phyloP scores from a whole-genome alignment of 2,888 invertebrate genomes.

The Podotricha telesiphe region DNA sequence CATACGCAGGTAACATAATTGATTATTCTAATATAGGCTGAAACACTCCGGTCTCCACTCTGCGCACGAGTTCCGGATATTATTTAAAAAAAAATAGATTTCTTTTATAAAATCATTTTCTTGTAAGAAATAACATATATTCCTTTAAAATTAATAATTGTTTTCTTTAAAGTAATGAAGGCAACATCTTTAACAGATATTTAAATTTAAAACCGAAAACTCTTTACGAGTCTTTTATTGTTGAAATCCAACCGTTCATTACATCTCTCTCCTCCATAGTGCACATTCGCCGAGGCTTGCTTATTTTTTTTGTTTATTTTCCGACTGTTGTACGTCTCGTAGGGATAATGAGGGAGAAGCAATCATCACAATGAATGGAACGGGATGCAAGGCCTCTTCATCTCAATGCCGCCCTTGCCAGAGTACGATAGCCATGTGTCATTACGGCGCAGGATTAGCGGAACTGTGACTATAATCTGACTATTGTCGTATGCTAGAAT shows the following conservation, averaged over 20 bases:
- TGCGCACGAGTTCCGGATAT: too few relatives aligned
- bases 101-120: too few relatives aligned
- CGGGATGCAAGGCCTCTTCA: slow-evolving; percentile 58
- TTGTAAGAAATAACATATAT: too few relatives aligned
- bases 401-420: slow-evolving; percentile 62
- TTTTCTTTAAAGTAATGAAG: neutral
- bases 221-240: slow-evolving; percentile 27
- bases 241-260: slow-evolving; percentile 27
- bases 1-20: too few relatives aligned
- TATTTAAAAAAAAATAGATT: too few relatives aligned
- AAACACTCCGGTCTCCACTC: too few relatives aligned
- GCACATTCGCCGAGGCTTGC: slow-evolving; percentile 34
- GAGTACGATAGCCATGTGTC: slow-evolving; percentile 43
- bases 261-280: slow-evolving; percentile 24
- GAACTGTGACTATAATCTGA: neutral
- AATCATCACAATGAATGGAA: slow-evolving; percentile 80
- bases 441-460: slow-evolving; percentile 37
- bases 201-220: slow-evolving; percentile 20
- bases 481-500: slow-evolving; percentile 20
- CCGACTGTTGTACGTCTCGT: slow-evolving; percentile 46
- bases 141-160: too few relatives aligned
- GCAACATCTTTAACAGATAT: slow-evolving; percentile 4
- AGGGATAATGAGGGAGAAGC: slow-evolving; percentile 72
- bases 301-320: slow-evolving; percentile 46
- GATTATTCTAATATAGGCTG: too few relatives aligned